A percentile compares a stretch with the other conserved stretches of the same genome.
Evolutionary conservation across 2,113 vertebrate genomes (phyloP).

Genomic region (Bufo bufo): DNA sequence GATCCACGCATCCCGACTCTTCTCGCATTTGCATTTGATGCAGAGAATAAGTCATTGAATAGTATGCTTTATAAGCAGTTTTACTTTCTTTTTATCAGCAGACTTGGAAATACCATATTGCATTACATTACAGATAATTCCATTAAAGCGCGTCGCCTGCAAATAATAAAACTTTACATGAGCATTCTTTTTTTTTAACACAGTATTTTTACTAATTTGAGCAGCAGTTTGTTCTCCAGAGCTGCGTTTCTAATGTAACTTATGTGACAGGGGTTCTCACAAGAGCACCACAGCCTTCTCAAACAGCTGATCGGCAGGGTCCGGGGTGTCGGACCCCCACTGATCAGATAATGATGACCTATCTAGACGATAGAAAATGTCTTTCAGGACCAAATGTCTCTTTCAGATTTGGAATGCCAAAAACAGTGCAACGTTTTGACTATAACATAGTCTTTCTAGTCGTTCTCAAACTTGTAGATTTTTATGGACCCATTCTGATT

Average conservation of each 20-base stretch:
- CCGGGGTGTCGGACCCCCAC: no score
- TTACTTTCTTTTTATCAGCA: background rate
- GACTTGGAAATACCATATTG: constrained; percentile 1
- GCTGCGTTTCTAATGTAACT: background rate
- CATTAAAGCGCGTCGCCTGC: background rate
- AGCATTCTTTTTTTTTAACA: background rate
- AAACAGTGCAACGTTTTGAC: no score
- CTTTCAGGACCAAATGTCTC: no score
- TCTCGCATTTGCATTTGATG: constrained; percentile 35
- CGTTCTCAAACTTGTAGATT: no score
- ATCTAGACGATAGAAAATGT: no score
- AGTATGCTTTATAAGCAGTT: constrained; percentile 24
- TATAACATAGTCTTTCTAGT: no score
- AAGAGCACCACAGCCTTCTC: no score
- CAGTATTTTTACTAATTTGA: background rate
- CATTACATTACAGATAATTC: background rate
- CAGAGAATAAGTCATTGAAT: constrained; percentile 24
- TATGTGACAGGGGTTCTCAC: no score
- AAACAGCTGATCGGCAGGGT: no score
- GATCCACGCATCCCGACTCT: background rate
- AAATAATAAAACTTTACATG: background rate
- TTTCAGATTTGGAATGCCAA: no score
- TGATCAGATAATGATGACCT: no score
- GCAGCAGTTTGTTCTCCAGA: background rate
- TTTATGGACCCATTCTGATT: no score